These are phyloP conservation scores for Noctua fimbriata DNA, from an alignment of 2,888 invertebrate genomes.

Conservation along the genomic window DNA sequence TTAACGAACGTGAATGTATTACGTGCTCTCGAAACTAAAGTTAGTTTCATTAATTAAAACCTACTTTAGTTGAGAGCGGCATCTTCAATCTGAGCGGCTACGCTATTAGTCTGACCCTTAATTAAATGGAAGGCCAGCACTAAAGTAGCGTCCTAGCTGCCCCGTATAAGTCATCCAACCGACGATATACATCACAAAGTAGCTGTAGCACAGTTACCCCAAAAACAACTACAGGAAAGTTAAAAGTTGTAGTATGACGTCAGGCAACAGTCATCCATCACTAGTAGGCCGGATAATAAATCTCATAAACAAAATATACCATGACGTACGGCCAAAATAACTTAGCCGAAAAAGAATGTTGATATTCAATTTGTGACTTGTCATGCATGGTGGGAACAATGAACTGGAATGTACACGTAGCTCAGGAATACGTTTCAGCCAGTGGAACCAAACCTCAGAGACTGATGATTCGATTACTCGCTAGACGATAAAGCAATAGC, in stretches of 20 bases:
- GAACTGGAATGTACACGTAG: conserved; percentile 28
- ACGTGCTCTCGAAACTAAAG: conserved; percentile 12
- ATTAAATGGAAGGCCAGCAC: conserved; percentile 48
- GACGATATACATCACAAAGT: conserved; percentile 31
- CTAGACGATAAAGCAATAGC: conserved; percentile 47
- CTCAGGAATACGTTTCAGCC: conserved; percentile 41
- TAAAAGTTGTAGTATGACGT: conserved; percentile 46
- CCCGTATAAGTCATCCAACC: conserved; percentile 30
- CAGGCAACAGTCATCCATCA: conserved; percentile 58
- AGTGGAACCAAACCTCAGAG: conserved; percentile 45
- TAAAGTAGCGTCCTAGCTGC: conserved; percentile 25
- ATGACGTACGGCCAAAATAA: conserved; percentile 30
- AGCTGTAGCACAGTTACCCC: conserved; percentile 14
- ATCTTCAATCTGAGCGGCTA: conserved; percentile 41
- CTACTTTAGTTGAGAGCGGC: conserved; percentile 36
- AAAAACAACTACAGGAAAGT: conserved; percentile 49
- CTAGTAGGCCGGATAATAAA: conserved; percentile 48
- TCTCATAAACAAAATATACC: conserved; percentile 53
- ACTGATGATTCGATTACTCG: conserved; percentile 52
- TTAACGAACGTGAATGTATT: conserved; percentile 37
- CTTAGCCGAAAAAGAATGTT: conserved; percentile 43
- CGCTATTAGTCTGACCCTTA: conserved; percentile 54
- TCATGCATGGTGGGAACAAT: conserved; percentile 41
- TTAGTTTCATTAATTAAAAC: conserved; percentile 46
- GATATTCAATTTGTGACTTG: conserved; percentile 51